phyloP scores from a whole-genome alignment of 1,140 invertebrate species.

The Leptopilina boulardi region DNA sequence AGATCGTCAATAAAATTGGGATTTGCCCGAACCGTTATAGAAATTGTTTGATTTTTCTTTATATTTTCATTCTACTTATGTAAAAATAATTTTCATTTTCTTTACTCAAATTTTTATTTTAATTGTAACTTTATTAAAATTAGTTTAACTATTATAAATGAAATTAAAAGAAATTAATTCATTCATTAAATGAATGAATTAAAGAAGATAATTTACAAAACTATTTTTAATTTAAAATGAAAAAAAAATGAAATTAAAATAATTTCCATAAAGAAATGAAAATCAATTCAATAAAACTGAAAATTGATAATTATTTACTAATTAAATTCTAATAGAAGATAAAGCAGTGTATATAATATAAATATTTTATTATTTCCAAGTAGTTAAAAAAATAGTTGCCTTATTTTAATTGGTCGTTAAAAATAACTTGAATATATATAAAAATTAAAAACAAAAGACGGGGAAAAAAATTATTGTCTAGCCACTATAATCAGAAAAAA shows the following conservation, averaged over 20 bases:
- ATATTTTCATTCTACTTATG: neutral
- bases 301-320: too few relatives aligned
- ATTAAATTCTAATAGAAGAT: too few relatives aligned
- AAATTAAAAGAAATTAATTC: too few relatives aligned
- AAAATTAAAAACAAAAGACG: neutral
- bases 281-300: too few relatives aligned
- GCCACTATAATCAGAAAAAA: conserved; percentile 18
- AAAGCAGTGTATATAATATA: neutral
- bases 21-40: conserved; percentile 58
- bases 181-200: too few relatives aligned
- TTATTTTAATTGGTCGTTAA: neutral
- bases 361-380: neutral
- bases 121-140: neutral
- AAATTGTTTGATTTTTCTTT: conserved; percentile 33
- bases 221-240: too few relatives aligned
- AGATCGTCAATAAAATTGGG: conserved; percentile 65
- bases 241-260: too few relatives aligned
- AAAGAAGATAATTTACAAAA: too few relatives aligned
- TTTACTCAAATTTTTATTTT: too few relatives aligned
- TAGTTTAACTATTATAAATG: too few relatives aligned
- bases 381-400: conserved; percentile 28
- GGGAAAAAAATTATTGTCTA: neutral
- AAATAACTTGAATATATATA: neutral
- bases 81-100: neutral
- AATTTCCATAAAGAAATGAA: too few relatives aligned